Evolutionary conservation across 1,140 invertebrate species (phyloP).

Genomic region (Portunus trituberculatus): DNA sequence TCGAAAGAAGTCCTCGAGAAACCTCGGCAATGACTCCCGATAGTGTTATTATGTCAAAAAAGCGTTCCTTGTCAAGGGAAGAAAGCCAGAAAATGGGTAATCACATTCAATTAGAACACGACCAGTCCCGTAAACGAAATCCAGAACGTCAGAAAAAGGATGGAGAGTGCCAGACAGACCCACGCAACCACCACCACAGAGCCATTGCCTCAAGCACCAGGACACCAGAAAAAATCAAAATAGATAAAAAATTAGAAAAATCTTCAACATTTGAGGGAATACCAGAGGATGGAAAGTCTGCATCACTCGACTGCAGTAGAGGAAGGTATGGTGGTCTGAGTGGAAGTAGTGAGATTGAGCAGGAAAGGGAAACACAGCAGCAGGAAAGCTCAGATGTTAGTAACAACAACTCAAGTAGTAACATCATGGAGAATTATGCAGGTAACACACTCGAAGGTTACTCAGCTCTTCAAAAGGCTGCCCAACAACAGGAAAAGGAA

Average conservation of each 20-base stretch:
- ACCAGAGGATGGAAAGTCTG: conserved; percentile 67
- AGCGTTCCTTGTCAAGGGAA: conserved; percentile 76
- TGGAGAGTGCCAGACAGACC: conserved; percentile 73
- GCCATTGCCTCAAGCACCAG: not conserved
- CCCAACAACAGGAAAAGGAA: conserved; percentile 74
- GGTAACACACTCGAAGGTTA: conserved; percentile 77
- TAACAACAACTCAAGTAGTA: conserved; percentile 66
- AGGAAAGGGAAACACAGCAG: conserved; percentile 70
- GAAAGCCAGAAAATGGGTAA: conserved; percentile 62
- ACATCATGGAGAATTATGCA: conserved; percentile 60
- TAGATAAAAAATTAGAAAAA: conserved; percentile 79
- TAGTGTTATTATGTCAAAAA: conserved; percentile 73
- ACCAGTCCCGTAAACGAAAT: conserved; percentile 59
- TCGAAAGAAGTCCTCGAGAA: conserved; percentile 76
- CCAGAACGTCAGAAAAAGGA: conserved; percentile 70
- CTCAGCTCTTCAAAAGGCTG: conserved; percentile 76
- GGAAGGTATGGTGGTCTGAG: conserved; percentile 69
- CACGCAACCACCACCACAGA: conserved; percentile 70
- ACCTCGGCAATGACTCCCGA: conserved; percentile 74
- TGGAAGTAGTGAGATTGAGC: conserved; percentile 61
- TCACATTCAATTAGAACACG: conserved; percentile 53
- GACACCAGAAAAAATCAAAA: conserved; percentile 77
- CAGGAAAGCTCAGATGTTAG: conserved; percentile 61
- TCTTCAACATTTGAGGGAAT: conserved; percentile 78
- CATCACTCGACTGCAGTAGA: conserved; percentile 43